Base-by-base conservation (phyloP, 2,113 vertebrate species). In the Panthera uncia region DNA sequence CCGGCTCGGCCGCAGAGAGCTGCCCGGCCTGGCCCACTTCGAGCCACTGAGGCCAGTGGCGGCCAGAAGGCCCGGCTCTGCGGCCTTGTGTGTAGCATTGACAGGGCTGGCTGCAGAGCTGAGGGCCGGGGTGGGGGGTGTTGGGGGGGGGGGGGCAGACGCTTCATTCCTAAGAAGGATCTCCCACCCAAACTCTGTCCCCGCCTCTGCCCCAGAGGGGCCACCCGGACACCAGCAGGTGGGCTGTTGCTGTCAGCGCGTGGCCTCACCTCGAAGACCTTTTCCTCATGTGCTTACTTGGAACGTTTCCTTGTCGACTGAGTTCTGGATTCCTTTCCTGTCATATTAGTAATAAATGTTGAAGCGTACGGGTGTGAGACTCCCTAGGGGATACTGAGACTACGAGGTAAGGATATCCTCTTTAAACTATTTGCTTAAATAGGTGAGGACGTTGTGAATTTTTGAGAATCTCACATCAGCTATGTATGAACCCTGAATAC, bases 11-110 rank as follows among this genome's bases (percentile, higher is more conserved):
- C 68, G 6, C 57, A 7, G 69, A 41, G 69, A 13, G 29, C 11
- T 0, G 12, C 7, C 65, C 9, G 0, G 2, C 63, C n/a, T 5
- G 5, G 10, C 6, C 23, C 33, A 0, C 27, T 31, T 33, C 7
- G 2, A 1, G 65, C 38, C 3, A 19, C 57, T 65, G 18, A 65
- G 73, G 23, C 14, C 7, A 14, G 61, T 5, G 10, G 38, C 74
- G 36, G 69, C 33, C 2, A 7, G 36, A 8, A n/a, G 48, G 41
- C 36, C 50, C 12, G 27, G 38, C 55, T 5, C 41, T 25, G n/a
- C 23, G 6, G 76, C 63, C 48, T 38, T 1, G 18, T 1, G 15
- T 50, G 23, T 7, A 15, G 31, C 13, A 5, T 7, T 63, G 50
- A 33, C 33, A 11, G 5, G 5, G 0, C 18, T 66, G 29, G 45